Percentiles rank a stretch among this genome's conserved stretches.
Evolutionary conservation across 2,797 vertebrate species (phyloP).

Genomic region (Iguana delicatissima): DNA sequence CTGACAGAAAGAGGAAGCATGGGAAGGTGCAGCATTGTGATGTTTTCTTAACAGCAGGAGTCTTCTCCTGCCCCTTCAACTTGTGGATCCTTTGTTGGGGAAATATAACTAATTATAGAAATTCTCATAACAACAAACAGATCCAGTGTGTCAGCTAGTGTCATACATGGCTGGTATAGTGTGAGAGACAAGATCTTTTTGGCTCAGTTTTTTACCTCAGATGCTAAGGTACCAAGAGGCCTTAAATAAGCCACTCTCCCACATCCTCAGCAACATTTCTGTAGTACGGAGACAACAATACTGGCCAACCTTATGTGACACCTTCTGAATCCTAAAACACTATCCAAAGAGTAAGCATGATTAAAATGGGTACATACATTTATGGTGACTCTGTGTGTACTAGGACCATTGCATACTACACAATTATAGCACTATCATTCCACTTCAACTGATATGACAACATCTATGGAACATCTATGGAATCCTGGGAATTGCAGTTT

Average conservation of each 20-base stretch:
- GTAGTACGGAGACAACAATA: background rate
- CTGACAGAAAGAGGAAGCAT: conserved; percentile 30
- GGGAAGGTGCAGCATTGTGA: background rate
- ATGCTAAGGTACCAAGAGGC: background rate
- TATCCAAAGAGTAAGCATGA: background rate
- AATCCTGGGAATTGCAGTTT: no score
- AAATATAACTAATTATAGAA: conserved; percentile 3
- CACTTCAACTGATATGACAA: no score
- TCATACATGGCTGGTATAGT: background rate
- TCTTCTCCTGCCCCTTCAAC: background rate
- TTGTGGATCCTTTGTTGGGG: background rate
- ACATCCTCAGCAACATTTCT: background rate
- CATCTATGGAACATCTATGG: no score
- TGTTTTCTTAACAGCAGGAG: conserved; percentile 9
- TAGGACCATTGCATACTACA: no score
- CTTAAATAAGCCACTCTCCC: background rate
- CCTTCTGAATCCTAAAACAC: background rate
- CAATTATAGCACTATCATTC: no score
- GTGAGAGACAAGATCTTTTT: background rate
- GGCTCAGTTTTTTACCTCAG: background rate
- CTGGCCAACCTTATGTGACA: background rate
- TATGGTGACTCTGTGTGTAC: no score
- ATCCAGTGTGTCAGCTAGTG: background rate
- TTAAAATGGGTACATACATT: no score
- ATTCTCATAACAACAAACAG: background rate